These are phyloP conservation scores for Oophaga pumilio DNA, from an alignment of 2,113 vertebrate genomes.

Conservation along the genomic window DNA sequence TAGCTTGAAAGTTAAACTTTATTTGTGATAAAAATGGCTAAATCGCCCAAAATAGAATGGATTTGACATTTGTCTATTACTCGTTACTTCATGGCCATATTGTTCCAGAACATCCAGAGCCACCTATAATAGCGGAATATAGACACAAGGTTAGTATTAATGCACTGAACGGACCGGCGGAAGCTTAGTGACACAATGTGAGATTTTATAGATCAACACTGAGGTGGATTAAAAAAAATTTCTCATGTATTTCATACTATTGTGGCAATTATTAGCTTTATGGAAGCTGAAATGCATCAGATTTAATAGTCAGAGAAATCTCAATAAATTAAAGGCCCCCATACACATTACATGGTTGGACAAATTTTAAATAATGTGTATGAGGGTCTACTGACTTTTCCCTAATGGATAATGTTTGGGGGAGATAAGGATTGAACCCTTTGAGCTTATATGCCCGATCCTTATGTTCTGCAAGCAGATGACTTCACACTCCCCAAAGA, in stretches of 20 bases:
- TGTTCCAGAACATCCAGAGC: background rate
- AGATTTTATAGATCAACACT: background rate
- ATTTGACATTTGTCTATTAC: slow-evolving; percentile 47
- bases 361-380: no score
- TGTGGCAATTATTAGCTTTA: background rate
- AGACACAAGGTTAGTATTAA: background rate
- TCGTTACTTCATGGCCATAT: slow-evolving; percentile 12
- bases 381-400: no score
- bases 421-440: no score
- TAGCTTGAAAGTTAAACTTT: slow-evolving; percentile 57
- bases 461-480: no score
- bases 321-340: no score
- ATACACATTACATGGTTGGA: no score
- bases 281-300: no score
- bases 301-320: no score
- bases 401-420: no score
- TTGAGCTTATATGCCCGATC: no score
- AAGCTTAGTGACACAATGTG: background rate
- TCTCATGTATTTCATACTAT: background rate
- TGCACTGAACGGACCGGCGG: no score
- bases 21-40: slow-evolving; percentile 52
- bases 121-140: background rate
- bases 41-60: slow-evolving; percentile 45
- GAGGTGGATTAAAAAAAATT: background rate
- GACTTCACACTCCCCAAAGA: no score